Evolutionary conservation across 2,797 vertebrate genomes (phyloP), one percentile per base, ranked within the genome.

Genomic region (Ctenopoma multispine): DNA sequence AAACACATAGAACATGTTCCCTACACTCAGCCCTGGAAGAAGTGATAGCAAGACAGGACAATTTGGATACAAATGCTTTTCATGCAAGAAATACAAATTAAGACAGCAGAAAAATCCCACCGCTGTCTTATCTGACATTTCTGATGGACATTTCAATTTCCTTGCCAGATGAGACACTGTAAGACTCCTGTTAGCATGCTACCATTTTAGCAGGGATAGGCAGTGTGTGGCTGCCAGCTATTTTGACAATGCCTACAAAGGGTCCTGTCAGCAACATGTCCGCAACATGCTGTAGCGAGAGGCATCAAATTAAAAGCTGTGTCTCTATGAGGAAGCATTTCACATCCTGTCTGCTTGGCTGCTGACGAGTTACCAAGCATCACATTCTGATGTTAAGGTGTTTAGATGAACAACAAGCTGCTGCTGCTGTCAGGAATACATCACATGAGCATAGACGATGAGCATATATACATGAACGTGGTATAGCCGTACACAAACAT

Each of bases 1-100:
- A 90, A 99, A 99, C 81, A 98, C 90, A 8, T 99, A 99, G 90
- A 99, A 99, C 96, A 98, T 95, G 77, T 99, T 98, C 68, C 97
- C 97, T 66, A 99, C 97, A 48, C 97, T 97, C 89, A 98, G 81
- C 29, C 97, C 97, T 98, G 88, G 18, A 84, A 83, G 70, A 81
- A 43, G 46, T 60, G 24, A 85, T 23, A 51, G 51, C 61, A 17
- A 27, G 24, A 81, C 47, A 64, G n/a, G 1, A 53, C 48, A 2
- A 53, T n/a, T 6, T 31, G 24, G 59, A 61, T 21, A 48, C 53
- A 57, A 13, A 18, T 13, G 8, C 6, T 46, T 48, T 14, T 5
- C 11, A 73, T 0, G 17, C 40, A 81, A 67, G n/a, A 70, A 40
- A 68, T 23, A 57, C 31, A 67, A 55, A 69, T 67, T 24, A 10